These are phyloP conservation scores for Sipha maydis DNA, from an alignment of 2,888 invertebrate genomes.

Conservation along the genomic window DNA sequence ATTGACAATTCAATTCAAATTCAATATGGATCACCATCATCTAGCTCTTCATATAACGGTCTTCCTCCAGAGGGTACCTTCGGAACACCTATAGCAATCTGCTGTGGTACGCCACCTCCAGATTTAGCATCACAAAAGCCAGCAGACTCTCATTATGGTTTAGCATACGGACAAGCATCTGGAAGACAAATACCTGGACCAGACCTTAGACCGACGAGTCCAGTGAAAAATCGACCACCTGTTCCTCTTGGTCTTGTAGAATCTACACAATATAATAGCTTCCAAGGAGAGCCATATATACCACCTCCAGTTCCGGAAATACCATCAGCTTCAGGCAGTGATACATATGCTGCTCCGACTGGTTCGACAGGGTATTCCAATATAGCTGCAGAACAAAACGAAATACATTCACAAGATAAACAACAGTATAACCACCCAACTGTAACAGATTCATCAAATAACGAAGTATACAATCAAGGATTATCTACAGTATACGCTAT, in stretches of 20 bases:
- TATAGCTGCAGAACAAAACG: conserved; percentile 44
- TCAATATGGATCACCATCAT: conserved; percentile 66
- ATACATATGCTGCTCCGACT: conserved; percentile 54
- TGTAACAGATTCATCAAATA: not conserved
- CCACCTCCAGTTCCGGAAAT: conserved; percentile 66
- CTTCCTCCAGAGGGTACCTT: conserved; percentile 63
- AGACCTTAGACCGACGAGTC: conserved; percentile 70
- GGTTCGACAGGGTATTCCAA: conserved; percentile 61
- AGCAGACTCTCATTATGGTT: conserved; percentile 61
- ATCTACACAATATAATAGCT: conserved; percentile 74
- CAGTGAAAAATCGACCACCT: conserved; percentile 79
- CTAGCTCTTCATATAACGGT: conserved; percentile 66
- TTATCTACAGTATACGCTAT: not conserved
- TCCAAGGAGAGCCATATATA: conserved; percentile 65
- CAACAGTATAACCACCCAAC: not conserved
- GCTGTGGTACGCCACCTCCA: conserved; percentile 64
- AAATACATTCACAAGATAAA: conserved; percentile 4
- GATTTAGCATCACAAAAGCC: conserved; percentile 53
- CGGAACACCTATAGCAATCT: conserved; percentile 66
- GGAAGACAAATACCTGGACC: conserved; percentile 66
- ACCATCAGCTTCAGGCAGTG: conserved; percentile 63
- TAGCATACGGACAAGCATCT: conserved; percentile 65
- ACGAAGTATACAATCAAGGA: not conserved
- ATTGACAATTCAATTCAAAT: conserved; percentile 67
- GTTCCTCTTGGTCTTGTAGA: conserved; percentile 78